Percentiles rank a stretch among this genome's conserved stretches.
Conservation (phyloP, 2,113 vertebrate genomes). For the Tragelaphus strepsiceros region DNA sequence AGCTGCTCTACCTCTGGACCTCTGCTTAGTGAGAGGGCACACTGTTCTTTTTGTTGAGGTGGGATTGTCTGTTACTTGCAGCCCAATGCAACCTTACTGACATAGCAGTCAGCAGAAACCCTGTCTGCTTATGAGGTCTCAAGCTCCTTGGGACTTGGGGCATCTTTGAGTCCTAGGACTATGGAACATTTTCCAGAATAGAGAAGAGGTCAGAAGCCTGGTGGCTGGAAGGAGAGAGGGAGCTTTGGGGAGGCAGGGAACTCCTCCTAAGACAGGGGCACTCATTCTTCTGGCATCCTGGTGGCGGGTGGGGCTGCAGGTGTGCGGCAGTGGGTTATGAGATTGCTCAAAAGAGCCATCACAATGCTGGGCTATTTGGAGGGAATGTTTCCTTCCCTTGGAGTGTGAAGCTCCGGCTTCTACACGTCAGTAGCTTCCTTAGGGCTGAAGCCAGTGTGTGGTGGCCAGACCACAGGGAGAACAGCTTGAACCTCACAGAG, state of each 20-base stretch:
- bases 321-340: not conserved
- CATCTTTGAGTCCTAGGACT: not conserved
- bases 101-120: not conserved
- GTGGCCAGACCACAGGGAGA: no score
- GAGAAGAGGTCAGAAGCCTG: not conserved
- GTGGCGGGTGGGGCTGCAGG: not conserved
- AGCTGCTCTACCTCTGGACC: not conserved
- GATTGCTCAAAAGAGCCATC: not conserved
- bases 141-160: not conserved
- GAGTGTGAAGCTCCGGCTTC: not conserved
- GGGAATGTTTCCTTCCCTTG: not conserved
- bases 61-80: not conserved
- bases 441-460: not conserved
- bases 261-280: not conserved
- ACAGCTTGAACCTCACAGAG: not conserved
- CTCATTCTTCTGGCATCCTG: not conserved
- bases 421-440: not conserved
- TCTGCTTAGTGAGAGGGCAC: not conserved
- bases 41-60: not conserved
- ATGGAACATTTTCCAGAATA: not conserved
- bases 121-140: not conserved
- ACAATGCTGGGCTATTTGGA: no score
- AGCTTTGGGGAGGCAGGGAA: not conserved
- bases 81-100: not conserved
- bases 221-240: not conserved